Percentiles rank a stretch among this genome's conserved stretches.
Conservation (phyloP, 2,888 invertebrate genomes). For the Apamea epomidion region DNA sequence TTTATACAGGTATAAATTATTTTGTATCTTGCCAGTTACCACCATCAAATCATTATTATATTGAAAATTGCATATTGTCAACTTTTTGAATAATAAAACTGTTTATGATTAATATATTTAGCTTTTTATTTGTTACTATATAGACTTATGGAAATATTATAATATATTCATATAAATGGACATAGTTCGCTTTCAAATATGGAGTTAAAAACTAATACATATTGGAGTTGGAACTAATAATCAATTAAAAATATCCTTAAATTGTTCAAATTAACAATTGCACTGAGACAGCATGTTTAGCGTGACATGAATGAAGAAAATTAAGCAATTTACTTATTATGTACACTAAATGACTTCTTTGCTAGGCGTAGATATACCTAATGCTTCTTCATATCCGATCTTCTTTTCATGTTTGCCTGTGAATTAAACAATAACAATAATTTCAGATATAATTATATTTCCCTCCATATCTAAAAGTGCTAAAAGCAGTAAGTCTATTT, state of each 20-base stretch:
- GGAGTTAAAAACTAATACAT: conserved; percentile 80
- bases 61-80: conserved; percentile 64
- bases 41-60: conserved; percentile 37
- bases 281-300: conserved; percentile 84
- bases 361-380: conserved; percentile 97
- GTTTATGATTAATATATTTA: conserved; percentile 87
- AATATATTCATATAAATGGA: conserved; percentile 85
- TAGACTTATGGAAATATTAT: conserved; percentile 82
- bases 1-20: conserved; percentile 4
- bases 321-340: conserved; percentile 74
- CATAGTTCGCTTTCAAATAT: conserved; percentile 82
- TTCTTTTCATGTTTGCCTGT: conserved; percentile 91
- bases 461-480: not conserved
- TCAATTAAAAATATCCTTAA: conserved; percentile 78
- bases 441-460: not conserved
- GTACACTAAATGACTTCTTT: conserved; percentile 93
- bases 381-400: conserved; percentile 96
- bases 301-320: conserved; percentile 71
- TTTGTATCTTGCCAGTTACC: conserved; percentile 1
- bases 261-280: conserved; percentile 87
- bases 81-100: conserved; percentile 86
- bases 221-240: conserved; percentile 76
- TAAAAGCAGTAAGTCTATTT: not conserved
- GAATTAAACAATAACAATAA: conserved; percentile 62
- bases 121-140: conserved; percentile 77